A percentile compares a stretch with the other conserved stretches of the same genome.
Conservation (phyloP, 2,797 vertebrate species). For the Heliangelus exortis region DNA sequence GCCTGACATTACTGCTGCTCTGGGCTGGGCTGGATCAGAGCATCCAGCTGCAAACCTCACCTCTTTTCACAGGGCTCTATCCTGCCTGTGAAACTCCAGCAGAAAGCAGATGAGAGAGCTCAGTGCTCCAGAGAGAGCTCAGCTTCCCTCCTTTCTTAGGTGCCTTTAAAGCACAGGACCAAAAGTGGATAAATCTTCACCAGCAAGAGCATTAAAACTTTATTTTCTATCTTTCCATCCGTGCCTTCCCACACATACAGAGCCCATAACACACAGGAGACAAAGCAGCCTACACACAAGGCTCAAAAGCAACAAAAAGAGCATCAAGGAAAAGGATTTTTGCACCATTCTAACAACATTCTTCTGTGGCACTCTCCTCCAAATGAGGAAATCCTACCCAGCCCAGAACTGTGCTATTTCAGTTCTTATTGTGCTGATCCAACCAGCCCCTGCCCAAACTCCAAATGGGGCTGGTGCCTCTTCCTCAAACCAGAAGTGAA, state of each 20-base stretch:
- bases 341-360: not conserved
- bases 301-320: not conserved
- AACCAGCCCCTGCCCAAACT: not conserved
- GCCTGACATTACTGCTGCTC: not conserved
- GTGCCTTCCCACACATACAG: not conserved
- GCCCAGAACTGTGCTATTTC: not conserved
- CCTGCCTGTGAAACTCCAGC: not conserved
- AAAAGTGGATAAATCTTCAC: not conserved
- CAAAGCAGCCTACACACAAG: not conserved
- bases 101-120: not conserved
- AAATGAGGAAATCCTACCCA: not conserved
- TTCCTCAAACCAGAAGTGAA: not conserved
- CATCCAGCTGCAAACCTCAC: not conserved
- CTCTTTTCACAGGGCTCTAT: not conserved
- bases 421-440: not conserved
- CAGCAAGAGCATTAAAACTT: not conserved
- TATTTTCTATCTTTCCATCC: not conserved
- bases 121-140: not conserved
- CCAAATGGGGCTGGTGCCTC: not conserved
- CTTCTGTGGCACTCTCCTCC: no score
- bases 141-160: not conserved
- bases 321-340: not conserved
- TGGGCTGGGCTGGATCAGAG: not conserved
- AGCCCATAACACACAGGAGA: not conserved
- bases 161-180: not conserved